Conservation (phyloP, 2,797 vertebrate genomes). For the Lemur catta region DNA sequence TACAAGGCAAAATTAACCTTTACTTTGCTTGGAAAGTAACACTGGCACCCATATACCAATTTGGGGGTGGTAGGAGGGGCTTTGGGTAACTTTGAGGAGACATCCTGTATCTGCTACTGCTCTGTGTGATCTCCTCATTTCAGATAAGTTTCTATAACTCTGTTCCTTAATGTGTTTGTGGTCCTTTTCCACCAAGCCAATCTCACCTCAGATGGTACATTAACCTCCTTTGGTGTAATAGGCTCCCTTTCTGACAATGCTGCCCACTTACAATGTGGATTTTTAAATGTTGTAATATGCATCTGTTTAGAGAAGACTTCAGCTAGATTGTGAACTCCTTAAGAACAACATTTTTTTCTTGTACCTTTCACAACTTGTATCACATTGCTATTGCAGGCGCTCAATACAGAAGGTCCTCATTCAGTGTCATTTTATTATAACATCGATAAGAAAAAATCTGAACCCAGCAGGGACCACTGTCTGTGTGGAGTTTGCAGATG, state of each 20-base stretch:
- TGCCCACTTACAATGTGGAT: not conserved
- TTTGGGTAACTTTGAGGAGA: not conserved
- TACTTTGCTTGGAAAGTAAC: not conserved
- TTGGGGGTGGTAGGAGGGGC: not conserved
- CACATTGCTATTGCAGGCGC: not conserved
- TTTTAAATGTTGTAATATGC: not conserved
- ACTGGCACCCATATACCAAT: not conserved
- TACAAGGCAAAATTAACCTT: not conserved
- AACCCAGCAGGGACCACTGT: not conserved
- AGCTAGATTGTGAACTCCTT: not conserved
- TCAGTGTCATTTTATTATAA: not conserved
- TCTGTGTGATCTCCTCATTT: not conserved
- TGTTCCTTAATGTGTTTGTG: not conserved
- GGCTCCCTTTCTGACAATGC: not conserved
- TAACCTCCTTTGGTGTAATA: not conserved
- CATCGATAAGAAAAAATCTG: not conserved
- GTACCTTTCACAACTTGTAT: not conserved
- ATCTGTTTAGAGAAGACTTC: constrained; percentile 1
- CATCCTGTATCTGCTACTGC: not conserved
- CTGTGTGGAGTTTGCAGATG: not conserved
- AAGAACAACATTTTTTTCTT: not conserved
- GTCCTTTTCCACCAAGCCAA: not conserved
- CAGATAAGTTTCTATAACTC: not conserved
- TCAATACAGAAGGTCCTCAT: not conserved
- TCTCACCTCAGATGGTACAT: not conserved